phyloP scores from a whole-genome alignment of 2,797 vertebrate genomes.

The Gambusia yucatana region DNA sequence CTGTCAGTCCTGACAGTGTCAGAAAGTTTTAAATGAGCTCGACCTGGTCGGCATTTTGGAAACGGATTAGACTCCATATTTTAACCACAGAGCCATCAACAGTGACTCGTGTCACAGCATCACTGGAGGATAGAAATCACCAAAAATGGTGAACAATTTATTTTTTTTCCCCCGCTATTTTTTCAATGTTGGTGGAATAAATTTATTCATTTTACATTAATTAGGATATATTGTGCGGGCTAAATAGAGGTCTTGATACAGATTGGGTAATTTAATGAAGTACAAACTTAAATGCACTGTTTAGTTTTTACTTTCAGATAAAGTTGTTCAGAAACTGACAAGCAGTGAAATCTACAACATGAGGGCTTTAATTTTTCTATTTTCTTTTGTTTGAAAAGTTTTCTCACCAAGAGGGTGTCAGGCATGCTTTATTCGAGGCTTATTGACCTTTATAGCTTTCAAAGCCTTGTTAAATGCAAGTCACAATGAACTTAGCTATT shows the following conservation, averaged over 20 bases:
- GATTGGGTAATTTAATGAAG: conserved; percentile 34
- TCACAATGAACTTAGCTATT: background rate
- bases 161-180: conserved; percentile 2
- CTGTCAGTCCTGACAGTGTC: conserved; percentile 68
- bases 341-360: background rate
- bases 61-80: conserved; percentile 59
- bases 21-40: conserved; percentile 71
- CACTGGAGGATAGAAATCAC: conserved; percentile 53
- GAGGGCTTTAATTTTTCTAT: conserved; percentile 19
- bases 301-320: conserved; percentile 32
- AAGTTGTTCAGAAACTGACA: conserved; percentile 8
- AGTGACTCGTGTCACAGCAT: conserved; percentile 25
- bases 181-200: conserved; percentile 35
- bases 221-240: conserved; percentile 47
- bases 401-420: conserved; percentile 10
- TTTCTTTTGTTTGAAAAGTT: background rate
- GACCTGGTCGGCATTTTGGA: conserved; percentile 58
- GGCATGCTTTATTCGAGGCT: conserved; percentile 18
- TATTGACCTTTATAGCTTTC: conserved; percentile 12
- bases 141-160: background rate
- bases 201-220: conserved; percentile 60
- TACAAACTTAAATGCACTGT: conserved; percentile 15
- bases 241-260: conserved; percentile 11
- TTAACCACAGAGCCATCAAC: conserved; percentile 47
- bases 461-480: conserved; percentile 5